phyloP scores from a whole-genome alignment of 2,888 invertebrate species.

The Malachius bipustulatus region DNA sequence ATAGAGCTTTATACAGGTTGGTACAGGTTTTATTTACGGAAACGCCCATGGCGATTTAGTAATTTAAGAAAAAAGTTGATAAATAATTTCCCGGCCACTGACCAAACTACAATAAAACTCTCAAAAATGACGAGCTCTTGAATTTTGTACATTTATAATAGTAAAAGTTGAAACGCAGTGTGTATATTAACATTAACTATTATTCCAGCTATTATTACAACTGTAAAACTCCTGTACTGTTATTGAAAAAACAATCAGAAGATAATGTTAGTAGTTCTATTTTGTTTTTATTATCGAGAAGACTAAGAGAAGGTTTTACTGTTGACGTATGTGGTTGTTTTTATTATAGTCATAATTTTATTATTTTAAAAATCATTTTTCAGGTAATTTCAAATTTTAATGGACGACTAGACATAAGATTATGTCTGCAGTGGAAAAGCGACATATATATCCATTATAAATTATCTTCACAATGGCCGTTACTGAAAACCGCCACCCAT shows the following conservation, averaged over 20 bases:
- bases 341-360: constrained; percentile 12
- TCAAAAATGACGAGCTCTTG: too few species aligned
- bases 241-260: constrained; percentile 52
- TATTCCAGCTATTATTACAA: constrained; percentile 34
- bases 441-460: constrained; percentile 58
- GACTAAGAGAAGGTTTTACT: constrained; percentile 65
- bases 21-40: too few species aligned
- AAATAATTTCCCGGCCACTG: too few species aligned
- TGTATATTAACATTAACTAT: constrained; percentile 31
- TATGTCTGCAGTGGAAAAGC: constrained; percentile 61
- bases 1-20: too few species aligned
- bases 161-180: background rate
- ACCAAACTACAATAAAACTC: too few species aligned
- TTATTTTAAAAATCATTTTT: too few species aligned
- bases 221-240: constrained; percentile 42
- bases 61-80: too few species aligned
- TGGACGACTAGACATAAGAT: constrained; percentile 47
- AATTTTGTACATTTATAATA: constrained; percentile 5
- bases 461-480: constrained; percentile 48
- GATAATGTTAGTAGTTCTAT: constrained; percentile 50
- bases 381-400: constrained; percentile 42
- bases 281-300: constrained; percentile 54
- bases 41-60: too few species aligned
- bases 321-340: constrained; percentile 39
- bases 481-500: constrained; percentile 33